phyloP scores from a whole-genome alignment of 2,888 invertebrate genomes.

The Drosophila monieri region DNA sequence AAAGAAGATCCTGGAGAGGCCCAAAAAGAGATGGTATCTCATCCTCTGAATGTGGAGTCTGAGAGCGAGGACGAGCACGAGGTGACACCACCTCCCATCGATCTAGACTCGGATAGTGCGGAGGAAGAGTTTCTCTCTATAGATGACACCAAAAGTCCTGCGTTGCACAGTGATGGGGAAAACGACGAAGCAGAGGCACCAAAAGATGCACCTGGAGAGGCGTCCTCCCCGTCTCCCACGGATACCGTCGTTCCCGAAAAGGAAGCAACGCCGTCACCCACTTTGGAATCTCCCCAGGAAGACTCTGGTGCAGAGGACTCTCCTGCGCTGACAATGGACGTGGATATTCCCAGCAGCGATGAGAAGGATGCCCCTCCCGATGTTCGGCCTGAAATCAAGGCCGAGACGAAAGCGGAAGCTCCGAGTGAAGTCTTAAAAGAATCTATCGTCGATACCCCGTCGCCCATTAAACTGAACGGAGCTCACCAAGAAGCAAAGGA shows the following conservation, averaged over 20 bases:
- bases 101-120: conserved; percentile 17
- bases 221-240: neutral
- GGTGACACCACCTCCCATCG: conserved; percentile 6
- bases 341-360: conserved; percentile 38
- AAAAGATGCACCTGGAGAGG: conserved; percentile 5
- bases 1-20: neutral
- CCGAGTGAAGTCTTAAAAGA: neutral
- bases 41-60: neutral
- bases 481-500: conserved; percentile 13
- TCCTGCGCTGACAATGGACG: conserved; percentile 50
- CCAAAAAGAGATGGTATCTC: too few species aligned
- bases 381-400: neutral
- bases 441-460: neutral
- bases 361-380: conserved; percentile 24
- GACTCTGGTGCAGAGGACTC: conserved; percentile 30
- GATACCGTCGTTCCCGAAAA: neutral
- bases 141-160: conserved; percentile 19
- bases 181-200: neutral
- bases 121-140: conserved; percentile 20
- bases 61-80: conserved; percentile 5
- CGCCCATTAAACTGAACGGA: conserved; percentile 38
- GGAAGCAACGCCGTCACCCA: conserved; percentile 1
- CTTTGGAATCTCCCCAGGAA: conserved; percentile 5
- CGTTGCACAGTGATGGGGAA: conserved; percentile 1
- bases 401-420: neutral